Base-by-base conservation (phyloP, 1,140 invertebrate genomes). In the Manduca sexta region DNA sequence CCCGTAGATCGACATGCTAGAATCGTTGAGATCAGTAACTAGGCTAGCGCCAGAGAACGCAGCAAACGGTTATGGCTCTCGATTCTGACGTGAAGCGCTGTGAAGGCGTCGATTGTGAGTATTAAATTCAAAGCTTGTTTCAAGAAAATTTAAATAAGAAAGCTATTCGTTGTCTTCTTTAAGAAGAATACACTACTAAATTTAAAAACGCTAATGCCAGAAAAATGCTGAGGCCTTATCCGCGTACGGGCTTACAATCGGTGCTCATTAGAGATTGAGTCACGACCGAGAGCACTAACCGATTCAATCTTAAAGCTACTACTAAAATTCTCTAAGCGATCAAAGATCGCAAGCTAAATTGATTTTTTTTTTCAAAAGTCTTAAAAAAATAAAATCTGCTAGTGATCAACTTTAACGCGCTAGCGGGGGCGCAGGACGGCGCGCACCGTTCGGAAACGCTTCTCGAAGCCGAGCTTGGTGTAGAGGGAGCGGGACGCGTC, bases 401-500 rank as follows among this genome's bases (percentile, higher is more conserved):
- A 82, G 66, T 78, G 64, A 72, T 76, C 69, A 84, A 84, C 75
- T 63, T 74, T 64, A 65, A 72, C 60, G 56, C 53, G 53, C 67
- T 77, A 82, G 74, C 84, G 78, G 37, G 93, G 93, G 61, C 88
- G 88, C 69, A 94, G 89, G 42, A 92, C 91, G 68, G 92, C 92
- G 45, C 93, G 89, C 33, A 93, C 91, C 52, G 92, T 94, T 75
- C 92, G 89, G 67, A 93, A 94, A 62, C 90, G 88, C 77, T 90
- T 93, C 63, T 89, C 89, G 83, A 94, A 95, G 52, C 93, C 92
- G 64, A 95, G 88, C 71, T 94, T 94, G 37, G 88, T 90, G 77
- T 94, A 95, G 16, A 95, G 87, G 63, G 90, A 91, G 61, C 92
- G 90, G 56, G 93, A 94, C 34, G 93, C 93, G 76, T 94, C 92